Evolutionary conservation across 2,113 vertebrate species (phyloP), one percentile per base, ranked within the genome.

Genomic region (Microtus montanus): DNA sequence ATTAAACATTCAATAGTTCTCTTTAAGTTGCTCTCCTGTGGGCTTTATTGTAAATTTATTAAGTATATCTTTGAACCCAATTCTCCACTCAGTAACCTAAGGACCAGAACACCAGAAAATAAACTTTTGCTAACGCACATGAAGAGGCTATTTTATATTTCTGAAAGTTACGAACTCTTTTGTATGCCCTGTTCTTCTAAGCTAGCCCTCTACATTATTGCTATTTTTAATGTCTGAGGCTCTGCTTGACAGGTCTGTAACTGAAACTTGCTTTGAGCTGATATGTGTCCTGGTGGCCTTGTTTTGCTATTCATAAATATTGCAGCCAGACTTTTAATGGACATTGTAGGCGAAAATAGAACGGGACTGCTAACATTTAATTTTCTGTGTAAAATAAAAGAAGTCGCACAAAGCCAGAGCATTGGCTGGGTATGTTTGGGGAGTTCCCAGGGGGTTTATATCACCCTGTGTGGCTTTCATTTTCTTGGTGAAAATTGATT

Each of bases 241-340:
- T 41, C 73, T 79, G 91, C 96, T 96, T 94, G 94, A 95, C 97
- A 97, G 96, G 97, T 87, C 97, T 97, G 87, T 98, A 87, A 94
- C 47, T 95, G 91, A 98, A 96, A 97, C 97, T 89, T 95, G 97
- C 96, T 95, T 97, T 98, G 96, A 98, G 96, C 96, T 68, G n/a
- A 61, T 94, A 75, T 0, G 8, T 97, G 98, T 98, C 98, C 98
- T 98, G 97, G 97, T 90, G 97, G 98, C 93, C 97, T 97, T 98
- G 97, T 98, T 98, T 98, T 97, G 97, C 94, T 91, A 74, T 98
- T 98, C 96, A 98, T 99, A 99, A 99, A 99, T 98, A 98, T 98
- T 97, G 98, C 98, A 94, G 98, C 98, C 98, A 98, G 97, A 93
- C 95, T 97, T 96, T 98, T 97, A 98, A 98, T 97, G 96, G 85